These are phyloP conservation scores for Eleginops maclovinus DNA, from an alignment of 2,113 vertebrate species.

Conservation along the genomic window DNA sequence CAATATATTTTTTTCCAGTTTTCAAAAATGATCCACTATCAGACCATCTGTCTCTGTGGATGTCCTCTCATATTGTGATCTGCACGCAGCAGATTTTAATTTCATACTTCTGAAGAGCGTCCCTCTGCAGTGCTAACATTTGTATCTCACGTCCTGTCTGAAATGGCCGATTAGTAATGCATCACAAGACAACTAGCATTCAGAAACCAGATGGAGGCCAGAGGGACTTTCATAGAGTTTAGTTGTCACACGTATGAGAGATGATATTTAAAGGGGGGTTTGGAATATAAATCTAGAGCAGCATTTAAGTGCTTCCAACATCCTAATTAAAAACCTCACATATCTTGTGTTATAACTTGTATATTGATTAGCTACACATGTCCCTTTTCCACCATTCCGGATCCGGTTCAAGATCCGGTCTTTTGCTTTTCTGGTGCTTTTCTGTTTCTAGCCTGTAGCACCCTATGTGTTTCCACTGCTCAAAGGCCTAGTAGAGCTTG, in stretches of 20 bases:
- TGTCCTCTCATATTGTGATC: slow-evolving; percentile 51
- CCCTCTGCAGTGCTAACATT: slow-evolving; percentile 23
- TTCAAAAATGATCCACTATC: slow-evolving; percentile 64
- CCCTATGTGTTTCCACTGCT: too few species aligned
- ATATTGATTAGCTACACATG: neutral
- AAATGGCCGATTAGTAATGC: slow-evolving; percentile 56
- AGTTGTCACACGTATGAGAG: neutral
- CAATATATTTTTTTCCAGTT: slow-evolving; percentile 33
- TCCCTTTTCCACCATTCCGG: too few species aligned
- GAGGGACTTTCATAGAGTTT: neutral
- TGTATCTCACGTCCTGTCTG: slow-evolving; percentile 30
- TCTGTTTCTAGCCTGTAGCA: too few species aligned
- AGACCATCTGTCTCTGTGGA: slow-evolving; percentile 67
- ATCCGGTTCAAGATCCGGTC: too few species aligned
- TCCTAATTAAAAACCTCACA: too few species aligned
- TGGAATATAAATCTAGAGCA: neutral
- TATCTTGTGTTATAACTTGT: neutral
- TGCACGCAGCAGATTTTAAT: slow-evolving; percentile 63
- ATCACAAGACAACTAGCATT: slow-evolving; percentile 55
- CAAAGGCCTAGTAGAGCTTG: too few species aligned
- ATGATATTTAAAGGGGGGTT: neutral
- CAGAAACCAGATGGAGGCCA: slow-evolving; percentile 58
- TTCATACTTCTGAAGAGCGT: slow-evolving; percentile 40
- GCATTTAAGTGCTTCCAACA: neutral
- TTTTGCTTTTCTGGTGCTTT: too few species aligned